Conservation (phyloP, 2,113 vertebrate genomes). For the Hypomesus transpacificus region DNA sequence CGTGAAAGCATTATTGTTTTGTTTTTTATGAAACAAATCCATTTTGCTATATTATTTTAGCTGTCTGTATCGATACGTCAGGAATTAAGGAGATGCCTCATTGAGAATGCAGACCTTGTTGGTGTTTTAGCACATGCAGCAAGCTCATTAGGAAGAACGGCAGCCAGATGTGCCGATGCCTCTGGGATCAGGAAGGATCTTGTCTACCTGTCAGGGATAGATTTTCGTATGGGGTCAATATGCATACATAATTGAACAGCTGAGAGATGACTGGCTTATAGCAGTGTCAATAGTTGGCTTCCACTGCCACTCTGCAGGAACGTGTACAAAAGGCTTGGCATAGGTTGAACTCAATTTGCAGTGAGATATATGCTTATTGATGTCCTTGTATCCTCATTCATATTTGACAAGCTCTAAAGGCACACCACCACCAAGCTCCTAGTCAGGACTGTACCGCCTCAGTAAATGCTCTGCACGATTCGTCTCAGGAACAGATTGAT, state of each 20-base stretch:
- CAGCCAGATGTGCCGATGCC: conserved; percentile 13
- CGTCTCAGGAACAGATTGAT: background rate
- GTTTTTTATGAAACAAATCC: no score
- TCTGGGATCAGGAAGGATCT: conserved; percentile 15
- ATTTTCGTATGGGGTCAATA: conserved; percentile 33
- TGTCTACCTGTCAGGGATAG: conserved; percentile 20
- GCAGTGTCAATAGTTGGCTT: background rate
- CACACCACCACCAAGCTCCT: no score
- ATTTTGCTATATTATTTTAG: no score
- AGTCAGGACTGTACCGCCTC: no score
- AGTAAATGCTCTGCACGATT: background rate
- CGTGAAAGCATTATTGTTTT: no score
- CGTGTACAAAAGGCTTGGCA: background rate
- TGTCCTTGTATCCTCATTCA: no score
- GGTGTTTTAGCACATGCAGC: conserved; percentile 6
- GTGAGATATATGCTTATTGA: no score
- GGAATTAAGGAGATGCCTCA: no score
- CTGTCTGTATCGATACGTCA: no score
- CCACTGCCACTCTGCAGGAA: background rate
- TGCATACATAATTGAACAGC: conserved; percentile 33
- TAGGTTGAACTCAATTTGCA: background rate
- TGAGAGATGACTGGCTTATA: background rate
- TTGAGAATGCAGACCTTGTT: background rate
- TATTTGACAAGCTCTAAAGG: no score
- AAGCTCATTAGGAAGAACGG: conserved; percentile 16